Evolutionary conservation across 2,797 vertebrate species (phyloP), one percentile per base, ranked within the genome.

Genomic region (Amniataba percoides): DNA sequence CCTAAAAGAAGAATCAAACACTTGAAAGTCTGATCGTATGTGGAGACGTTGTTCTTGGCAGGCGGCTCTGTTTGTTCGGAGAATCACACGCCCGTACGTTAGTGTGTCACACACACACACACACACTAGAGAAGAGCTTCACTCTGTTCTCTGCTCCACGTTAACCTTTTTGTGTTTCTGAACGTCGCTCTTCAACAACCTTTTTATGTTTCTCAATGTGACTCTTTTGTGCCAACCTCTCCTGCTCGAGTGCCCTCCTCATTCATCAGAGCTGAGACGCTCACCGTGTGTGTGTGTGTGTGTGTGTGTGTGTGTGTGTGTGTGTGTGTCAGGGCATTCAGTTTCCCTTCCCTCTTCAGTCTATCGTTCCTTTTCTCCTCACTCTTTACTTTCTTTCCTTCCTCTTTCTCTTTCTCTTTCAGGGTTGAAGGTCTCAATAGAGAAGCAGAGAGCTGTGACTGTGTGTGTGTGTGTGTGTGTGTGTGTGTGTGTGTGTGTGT

Each of bases 211-310:
- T 14, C 51, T 83, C 61, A 84, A 86, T 76, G 87, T 12, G 15
- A 4, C 68, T 84, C 78, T 31, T 87, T 88, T 84, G 82, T 83
- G 73, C 31, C 48, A 19, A 48, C 12, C 79, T 61, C 77, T 88
- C 66, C 59, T 81, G 71, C 86, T 88, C 45, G 40, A 91, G 84
- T 88, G 83, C 64, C 73, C 53, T 74, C 79, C 70, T 81, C 80
- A 73, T 86, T 83, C 85, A 83, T 46, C 71, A 19, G 62, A 11
- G 9, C 51, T 63, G 55, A 65, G 62, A 48, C 72, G 23, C 69
- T 61, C 49, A 23, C 23, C 49, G 43, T 65, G 48, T 77, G 53
- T 60, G 45, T 66, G 64, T 78, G 51, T 53, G 55, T 60, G 61
- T 63, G 51, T 46, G 69, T 39, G 63, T 51, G 46, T 60, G 49